Percentiles rank a stretch among this genome's conserved stretches.
Evolutionary conservation across 2,888 invertebrate genomes (phyloP).

Genomic region (Coleophora flavipennella): DNA sequence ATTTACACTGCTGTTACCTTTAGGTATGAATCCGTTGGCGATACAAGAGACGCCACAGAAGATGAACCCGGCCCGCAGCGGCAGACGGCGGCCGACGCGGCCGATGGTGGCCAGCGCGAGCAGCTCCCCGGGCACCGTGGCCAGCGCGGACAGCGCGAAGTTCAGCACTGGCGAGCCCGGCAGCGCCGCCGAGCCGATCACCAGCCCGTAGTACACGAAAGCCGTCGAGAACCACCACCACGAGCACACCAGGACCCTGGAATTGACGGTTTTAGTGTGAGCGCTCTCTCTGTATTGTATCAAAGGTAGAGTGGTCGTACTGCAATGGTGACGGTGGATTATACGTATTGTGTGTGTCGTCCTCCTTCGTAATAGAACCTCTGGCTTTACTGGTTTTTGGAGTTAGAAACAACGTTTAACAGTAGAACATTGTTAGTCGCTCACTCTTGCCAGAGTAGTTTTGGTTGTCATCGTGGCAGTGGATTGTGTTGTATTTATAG

Average conservation of each 20-base stretch:
- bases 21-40: constrained; percentile 54
- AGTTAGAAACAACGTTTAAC: too few relatives aligned
- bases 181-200: constrained; percentile 79
- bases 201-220: constrained; percentile 83
- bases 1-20: constrained; percentile 24
- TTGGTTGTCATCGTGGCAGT: too few relatives aligned
- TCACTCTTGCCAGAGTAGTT: too few relatives aligned
- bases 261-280: neutral
- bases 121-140: constrained; percentile 73
- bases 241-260: constrained; percentile 12
- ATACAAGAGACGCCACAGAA: constrained; percentile 62
- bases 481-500: too few relatives aligned
- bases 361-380: too few relatives aligned
- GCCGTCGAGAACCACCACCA: constrained; percentile 78
- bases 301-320: too few relatives aligned
- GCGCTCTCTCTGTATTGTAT: too few relatives aligned
- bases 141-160: constrained; percentile 74
- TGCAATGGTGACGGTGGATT: too few relatives aligned
- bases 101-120: constrained; percentile 64
- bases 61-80: constrained; percentile 61
- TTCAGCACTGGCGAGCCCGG: constrained; percentile 80
- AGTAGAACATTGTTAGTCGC: too few relatives aligned
- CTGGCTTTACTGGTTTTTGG: too few relatives aligned
- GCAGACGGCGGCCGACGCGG: constrained; percentile 57
- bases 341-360: too few relatives aligned